A percentile compares a stretch with the other conserved stretches of the same genome.
Conservation (phyloP, 2,888 invertebrate genomes). For the Frankliniella fusca region DNA sequence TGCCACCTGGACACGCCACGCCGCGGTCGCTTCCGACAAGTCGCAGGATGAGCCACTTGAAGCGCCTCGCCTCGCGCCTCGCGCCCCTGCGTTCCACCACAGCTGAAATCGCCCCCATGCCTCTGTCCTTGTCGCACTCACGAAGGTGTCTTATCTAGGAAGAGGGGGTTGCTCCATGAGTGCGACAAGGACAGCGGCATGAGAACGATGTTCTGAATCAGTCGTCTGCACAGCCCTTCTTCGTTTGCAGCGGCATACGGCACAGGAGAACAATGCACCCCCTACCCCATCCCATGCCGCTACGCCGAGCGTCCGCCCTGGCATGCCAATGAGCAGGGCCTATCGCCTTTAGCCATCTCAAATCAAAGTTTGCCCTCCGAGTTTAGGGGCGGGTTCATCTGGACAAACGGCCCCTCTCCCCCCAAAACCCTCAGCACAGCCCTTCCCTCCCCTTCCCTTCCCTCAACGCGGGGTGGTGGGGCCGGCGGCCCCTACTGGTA, state of each 20-base stretch:
- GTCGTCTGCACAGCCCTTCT: not conserved
- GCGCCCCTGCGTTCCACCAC: no score
- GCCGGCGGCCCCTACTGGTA: no score
- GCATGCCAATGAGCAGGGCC: slow-evolving; percentile 23
- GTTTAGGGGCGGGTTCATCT: slow-evolving; percentile 19
- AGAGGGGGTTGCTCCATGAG: no score
- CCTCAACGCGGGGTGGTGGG: not conserved
- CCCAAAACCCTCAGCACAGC: not conserved
- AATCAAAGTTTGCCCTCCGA: slow-evolving; percentile 24
- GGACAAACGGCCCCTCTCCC: slow-evolving; percentile 4
- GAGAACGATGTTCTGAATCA: no score
- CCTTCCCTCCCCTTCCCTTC: not conserved
- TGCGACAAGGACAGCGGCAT: no score
- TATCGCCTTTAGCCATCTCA: slow-evolving; percentile 16
- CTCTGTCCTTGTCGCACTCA: no score
- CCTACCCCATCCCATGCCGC: not conserved
- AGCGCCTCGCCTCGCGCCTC: no score
- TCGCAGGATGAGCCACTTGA: no score
- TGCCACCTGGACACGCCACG: not conserved
- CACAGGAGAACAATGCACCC: not conserved
- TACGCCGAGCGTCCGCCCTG: not conserved
- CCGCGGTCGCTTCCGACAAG: no score
- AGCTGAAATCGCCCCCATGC: no score
- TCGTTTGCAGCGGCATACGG: not conserved
- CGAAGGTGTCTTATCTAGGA: no score